Percentiles rank a stretch among this genome's conserved stretches.
phyloP scores from a whole-genome alignment of 2,888 invertebrate species.

The Idaea aversata region DNA sequence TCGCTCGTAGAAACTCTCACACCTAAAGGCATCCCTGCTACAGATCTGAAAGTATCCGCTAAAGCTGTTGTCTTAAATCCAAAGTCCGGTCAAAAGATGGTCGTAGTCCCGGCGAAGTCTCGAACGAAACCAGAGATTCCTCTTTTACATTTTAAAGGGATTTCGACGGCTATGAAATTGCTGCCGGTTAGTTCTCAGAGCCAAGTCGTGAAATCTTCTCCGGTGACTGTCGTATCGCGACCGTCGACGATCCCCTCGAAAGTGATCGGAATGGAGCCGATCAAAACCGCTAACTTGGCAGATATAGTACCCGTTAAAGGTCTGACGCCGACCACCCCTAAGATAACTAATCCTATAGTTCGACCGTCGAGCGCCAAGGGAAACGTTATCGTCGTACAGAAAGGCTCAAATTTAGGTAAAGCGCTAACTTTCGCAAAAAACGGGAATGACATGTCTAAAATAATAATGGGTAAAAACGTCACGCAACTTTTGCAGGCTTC shows the following conservation, averaged over 20 bases:
- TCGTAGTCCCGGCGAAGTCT: slow-evolving; percentile 70
- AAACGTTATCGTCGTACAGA: slow-evolving; percentile 82
- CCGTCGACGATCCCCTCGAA: slow-evolving; percentile 54
- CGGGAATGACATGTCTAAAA: slow-evolving; percentile 73
- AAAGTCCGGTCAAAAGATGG: slow-evolving; percentile 76
- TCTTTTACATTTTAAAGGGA: slow-evolving; percentile 69
- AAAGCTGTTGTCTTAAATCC: slow-evolving; percentile 74
- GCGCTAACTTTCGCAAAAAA: slow-evolving; percentile 71
- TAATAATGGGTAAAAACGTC: slow-evolving; percentile 76
- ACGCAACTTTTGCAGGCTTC: slow-evolving; percentile 69
- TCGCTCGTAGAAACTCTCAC: slow-evolving; percentile 61
- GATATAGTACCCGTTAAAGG: slow-evolving; percentile 73
- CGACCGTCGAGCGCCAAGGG: slow-evolving; percentile 74
- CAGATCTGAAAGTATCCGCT: slow-evolving; percentile 73
- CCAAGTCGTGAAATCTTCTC: slow-evolving; percentile 46
- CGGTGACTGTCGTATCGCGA: slow-evolving; percentile 60
- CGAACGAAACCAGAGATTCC: slow-evolving; percentile 65
- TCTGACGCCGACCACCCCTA: slow-evolving; percentile 57
- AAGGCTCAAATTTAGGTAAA: slow-evolving; percentile 76
- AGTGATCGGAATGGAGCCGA: slow-evolving; percentile 51
- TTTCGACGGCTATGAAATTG: slow-evolving; percentile 71
- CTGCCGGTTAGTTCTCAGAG: slow-evolving; percentile 69
- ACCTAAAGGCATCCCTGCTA: slow-evolving; percentile 71
- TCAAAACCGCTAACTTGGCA: slow-evolving; percentile 71
- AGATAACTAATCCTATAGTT: slow-evolving; percentile 68